Evolutionary conservation across 1,140 invertebrate species (phyloP), one percentile per base, ranked within the genome.

Genomic region (Saccostrea cuccullata): DNA sequence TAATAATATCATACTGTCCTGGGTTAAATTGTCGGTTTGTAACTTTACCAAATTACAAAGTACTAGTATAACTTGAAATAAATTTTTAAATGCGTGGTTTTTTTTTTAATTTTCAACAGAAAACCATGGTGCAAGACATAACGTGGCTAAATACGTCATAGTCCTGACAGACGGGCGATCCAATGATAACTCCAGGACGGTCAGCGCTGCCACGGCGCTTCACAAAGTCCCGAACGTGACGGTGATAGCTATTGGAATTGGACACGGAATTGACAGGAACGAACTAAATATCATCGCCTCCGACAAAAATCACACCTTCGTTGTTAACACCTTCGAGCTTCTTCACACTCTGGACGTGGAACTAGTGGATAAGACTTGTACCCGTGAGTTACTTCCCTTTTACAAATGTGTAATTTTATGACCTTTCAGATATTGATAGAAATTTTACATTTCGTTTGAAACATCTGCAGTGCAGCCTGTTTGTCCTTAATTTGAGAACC

Each of bases 221-320:
- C 64, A 86, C 12, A 36, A 67, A 4, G 82, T 90, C n/a, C 87
- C 89, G 3, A 87, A 88, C 56, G 85, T 90, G 20, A 88, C 88
- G 26, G 82, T 91, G 13, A 83, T 90, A 15, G 85, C 89, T 6
- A 70, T 90, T 6, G 89, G 89, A 0, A 86, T 90, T 20, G 90
- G 90, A 0, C 20, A 47, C 5, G 86, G 55, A 4, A 88, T 86
- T 55, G 86, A 89, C 55, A 30, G 6, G 12, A 55, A 55, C 23
- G 90, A 90, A 86, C 86, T 90, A 5, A 36, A 84, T 58, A 85
- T 82, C 15, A 90, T 90, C 15, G 90, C 90, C 11, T 47, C 84
- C 1, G 88, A 89, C 55, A 15, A 2, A 9, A 87, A 86, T 3
- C 82, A 89, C 82, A 70, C 70, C 2, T 89, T 89, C n/a, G 55